Evolutionary conservation across 2,113 vertebrate genomes (phyloP).

Genomic region (Rhabdomys dilectus): DNA sequence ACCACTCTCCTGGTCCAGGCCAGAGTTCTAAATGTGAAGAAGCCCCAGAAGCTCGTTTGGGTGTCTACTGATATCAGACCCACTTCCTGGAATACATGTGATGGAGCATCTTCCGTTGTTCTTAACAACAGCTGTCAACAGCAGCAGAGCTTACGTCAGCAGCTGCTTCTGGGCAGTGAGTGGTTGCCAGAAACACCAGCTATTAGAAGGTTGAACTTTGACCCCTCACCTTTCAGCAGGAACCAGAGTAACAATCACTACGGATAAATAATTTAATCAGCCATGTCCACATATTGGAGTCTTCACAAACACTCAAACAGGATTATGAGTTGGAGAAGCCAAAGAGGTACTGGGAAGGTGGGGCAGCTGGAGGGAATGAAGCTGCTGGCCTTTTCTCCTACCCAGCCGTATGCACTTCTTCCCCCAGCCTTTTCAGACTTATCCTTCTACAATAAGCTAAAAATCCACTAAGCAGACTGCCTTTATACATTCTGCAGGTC

Average conservation of each 20-base stretch:
- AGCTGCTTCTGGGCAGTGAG: neutral
- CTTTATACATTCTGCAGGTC: neutral
- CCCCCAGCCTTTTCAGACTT: neutral
- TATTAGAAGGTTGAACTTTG: neutral
- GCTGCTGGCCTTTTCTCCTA: neutral
- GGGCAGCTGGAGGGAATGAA: neutral
- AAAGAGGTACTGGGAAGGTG: neutral
- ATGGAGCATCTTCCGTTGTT: neutral
- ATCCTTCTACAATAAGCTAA: neutral
- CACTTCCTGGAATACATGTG: neutral
- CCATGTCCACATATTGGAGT: neutral
- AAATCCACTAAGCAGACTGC: neutral
- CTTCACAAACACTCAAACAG: neutral
- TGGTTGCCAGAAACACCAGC: neutral
- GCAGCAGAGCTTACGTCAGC: neutral
- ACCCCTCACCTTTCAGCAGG: neutral
- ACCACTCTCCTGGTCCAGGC: neutral
- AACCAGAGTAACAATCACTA: neutral
- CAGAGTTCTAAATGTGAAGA: neutral
- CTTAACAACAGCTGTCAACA: neutral
- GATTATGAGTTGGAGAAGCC: neutral
- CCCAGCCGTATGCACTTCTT: neutral
- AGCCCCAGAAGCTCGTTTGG: neutral
- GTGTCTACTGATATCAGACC: neutral
- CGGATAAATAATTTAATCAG: neutral